phyloP scores from a whole-genome alignment of 2,888 invertebrate species.

The Lithophane ornitopus region DNA sequence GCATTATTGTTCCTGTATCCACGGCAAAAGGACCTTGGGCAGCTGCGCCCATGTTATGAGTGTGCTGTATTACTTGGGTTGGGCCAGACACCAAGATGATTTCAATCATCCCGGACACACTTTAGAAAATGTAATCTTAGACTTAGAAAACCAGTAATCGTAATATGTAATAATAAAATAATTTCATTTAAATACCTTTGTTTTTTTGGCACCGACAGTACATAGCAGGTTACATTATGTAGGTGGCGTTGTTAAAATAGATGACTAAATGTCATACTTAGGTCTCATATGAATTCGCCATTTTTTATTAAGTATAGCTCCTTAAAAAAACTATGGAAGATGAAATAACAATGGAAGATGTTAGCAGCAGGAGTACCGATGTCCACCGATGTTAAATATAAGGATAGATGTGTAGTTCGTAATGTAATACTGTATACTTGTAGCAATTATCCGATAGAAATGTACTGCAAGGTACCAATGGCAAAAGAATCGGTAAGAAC shows the following conservation, averaged over 20 bases:
- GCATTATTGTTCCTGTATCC: neutral
- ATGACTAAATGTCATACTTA: too few species aligned
- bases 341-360: slow-evolving; percentile 73
- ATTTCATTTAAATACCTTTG: slow-evolving; percentile 22
- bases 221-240: too few species aligned
- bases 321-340: too few species aligned
- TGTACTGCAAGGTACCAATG: too few species aligned
- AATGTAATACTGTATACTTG: too few species aligned
- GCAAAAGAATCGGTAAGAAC: too few species aligned
- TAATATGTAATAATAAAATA: slow-evolving; percentile 19
- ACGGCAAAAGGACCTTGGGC: slow-evolving; percentile 2
- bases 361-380: slow-evolving; percentile 63
- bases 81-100: slow-evolving; percentile 13
- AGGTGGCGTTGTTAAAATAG: too few species aligned
- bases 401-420: neutral
- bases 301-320: too few species aligned
- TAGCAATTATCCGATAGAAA: slow-evolving; percentile 1
- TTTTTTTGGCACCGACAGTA: neutral
- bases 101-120: slow-evolving; percentile 25
- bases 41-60: slow-evolving; percentile 38
- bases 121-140: slow-evolving; percentile 34
- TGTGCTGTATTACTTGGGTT: slow-evolving; percentile 32
- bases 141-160: slow-evolving; percentile 33
- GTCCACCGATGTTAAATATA: slow-evolving; percentile 25
- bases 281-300: too few species aligned